A percentile compares a stretch with the other conserved stretches of the same genome.
Conservation (phyloP, 2,797 vertebrate genomes). For the Enteromius afrohamiltoni region DNA sequence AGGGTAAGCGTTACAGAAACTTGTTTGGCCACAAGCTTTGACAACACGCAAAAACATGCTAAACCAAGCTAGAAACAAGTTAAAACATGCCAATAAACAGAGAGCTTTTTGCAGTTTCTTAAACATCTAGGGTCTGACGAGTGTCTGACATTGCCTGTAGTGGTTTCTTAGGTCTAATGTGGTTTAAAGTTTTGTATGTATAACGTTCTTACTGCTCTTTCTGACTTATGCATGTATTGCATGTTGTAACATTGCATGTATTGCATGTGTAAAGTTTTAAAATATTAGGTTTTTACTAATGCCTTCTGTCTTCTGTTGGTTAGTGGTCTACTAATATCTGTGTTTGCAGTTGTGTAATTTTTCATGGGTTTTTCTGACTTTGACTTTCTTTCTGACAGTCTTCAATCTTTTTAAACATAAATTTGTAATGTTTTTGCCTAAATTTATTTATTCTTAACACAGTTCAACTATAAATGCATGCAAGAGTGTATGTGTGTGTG, state of each 20-base stretch:
- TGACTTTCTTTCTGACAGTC: not conserved
- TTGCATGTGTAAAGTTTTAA: not conserved
- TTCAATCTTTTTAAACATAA: not conserved
- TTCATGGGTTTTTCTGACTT: not conserved
- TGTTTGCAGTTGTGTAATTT: not conserved
- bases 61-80: not conserved
- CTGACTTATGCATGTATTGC: too few species aligned
- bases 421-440: not conserved
- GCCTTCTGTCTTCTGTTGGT: not conserved
- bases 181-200: not conserved
- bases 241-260: too few species aligned
- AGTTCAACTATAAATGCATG: not conserved
- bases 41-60: not conserved
- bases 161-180: not conserved
- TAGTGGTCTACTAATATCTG: not conserved
- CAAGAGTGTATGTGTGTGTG: constrained; percentile 14
- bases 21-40: not conserved
- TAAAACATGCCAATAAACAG: not conserved
- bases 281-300: too few species aligned
- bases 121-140: not conserved
- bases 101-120: not conserved
- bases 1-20: not conserved
- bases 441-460: not conserved
- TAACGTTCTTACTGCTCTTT: too few species aligned
- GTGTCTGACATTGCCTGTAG: not conserved